A percentile compares a stretch with the other conserved stretches of the same genome.
Conservation (phyloP, 2,888 invertebrate genomes). For the Argyresthia albistria region DNA sequence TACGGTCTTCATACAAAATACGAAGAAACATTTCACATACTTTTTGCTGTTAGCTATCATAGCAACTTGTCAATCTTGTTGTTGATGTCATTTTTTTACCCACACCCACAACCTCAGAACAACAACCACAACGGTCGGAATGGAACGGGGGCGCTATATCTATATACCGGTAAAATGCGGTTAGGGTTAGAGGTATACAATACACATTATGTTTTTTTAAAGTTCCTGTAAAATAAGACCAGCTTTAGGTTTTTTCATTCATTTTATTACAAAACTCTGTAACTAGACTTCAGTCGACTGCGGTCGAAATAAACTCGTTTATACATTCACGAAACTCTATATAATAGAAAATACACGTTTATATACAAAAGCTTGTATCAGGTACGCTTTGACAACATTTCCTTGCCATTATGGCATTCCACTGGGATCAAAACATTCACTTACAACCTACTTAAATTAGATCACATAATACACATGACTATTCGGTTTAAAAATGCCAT, state of each 20-base stretch:
- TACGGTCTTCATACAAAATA: too few relatives aligned
- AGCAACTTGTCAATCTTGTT: too few relatives aligned
- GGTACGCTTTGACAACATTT: constrained; percentile 25
- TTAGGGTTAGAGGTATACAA: too few relatives aligned
- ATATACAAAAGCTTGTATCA: constrained; percentile 52
- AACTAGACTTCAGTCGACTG: constrained; percentile 65
- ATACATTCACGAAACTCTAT: constrained; percentile 29
- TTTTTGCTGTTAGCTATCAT: too few relatives aligned
- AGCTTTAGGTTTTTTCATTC: constrained; percentile 21
- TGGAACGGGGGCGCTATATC: too few relatives aligned
- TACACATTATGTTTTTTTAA: too few relatives aligned
- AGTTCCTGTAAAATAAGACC: background rate
- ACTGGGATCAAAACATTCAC: constrained; percentile 8
- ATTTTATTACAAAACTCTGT: constrained; percentile 55
- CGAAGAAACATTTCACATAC: too few relatives aligned
- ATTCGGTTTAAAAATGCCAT: constrained; percentile 25
- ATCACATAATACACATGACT: constrained; percentile 21
- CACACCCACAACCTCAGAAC: too few relatives aligned
- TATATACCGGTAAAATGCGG: too few relatives aligned
- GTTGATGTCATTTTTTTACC: too few relatives aligned
- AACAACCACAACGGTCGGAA: too few relatives aligned
- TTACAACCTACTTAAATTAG: background rate
- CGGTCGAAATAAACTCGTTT: constrained; percentile 55
- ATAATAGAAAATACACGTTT: constrained; percentile 26
- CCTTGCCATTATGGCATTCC: constrained; percentile 19